These are phyloP conservation scores for Phthorimaea operculella DNA, from an alignment of 1,140 invertebrate species.

Conservation along the genomic window DNA sequence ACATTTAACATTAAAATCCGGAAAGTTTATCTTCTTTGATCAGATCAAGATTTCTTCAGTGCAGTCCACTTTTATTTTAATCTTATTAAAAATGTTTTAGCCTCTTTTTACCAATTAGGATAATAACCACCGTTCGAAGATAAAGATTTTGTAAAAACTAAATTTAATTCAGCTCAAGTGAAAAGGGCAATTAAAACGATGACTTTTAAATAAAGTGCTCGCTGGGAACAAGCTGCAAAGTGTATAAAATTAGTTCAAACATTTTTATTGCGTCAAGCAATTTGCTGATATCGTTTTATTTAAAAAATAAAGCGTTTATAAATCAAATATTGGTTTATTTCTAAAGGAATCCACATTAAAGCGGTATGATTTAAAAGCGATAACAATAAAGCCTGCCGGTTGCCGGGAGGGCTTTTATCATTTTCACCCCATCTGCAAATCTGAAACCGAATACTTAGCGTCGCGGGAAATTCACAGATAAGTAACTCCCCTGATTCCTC, in stretches of 20 bases:
- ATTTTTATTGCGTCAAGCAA: no score
- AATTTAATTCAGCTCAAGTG: no score
- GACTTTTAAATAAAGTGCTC: no score
- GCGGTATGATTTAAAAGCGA: constrained; percentile 11
- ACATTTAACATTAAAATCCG: constrained; percentile 22
- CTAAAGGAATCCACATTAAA: not conserved
- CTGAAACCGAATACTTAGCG: constrained; percentile 10
- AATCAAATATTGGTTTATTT: constrained; percentile 2
- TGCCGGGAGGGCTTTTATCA: constrained; percentile 13
- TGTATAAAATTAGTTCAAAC: no score
- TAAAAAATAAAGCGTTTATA: not conserved
- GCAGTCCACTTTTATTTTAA: no score
- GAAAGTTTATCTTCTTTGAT: constrained; percentile 20
- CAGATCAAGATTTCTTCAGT: not conserved
- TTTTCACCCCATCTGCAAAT: constrained; percentile 14
- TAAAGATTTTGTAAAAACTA: no score
- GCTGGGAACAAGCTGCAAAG: no score
- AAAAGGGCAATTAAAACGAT: no score
- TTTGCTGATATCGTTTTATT: no score
- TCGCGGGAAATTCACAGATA: constrained; percentile 11
- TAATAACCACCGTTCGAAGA: no score
- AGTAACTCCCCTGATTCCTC: constrained; percentile 10
- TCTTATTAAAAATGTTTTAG: no score
- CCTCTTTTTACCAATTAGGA: no score
- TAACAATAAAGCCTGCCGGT: constrained; percentile 11